A percentile compares a stretch with the other conserved stretches of the same genome.
These are phyloP conservation scores for Salticus scenicus DNA, from an alignment of 2,888 invertebrate species.

Conservation along the genomic window DNA sequence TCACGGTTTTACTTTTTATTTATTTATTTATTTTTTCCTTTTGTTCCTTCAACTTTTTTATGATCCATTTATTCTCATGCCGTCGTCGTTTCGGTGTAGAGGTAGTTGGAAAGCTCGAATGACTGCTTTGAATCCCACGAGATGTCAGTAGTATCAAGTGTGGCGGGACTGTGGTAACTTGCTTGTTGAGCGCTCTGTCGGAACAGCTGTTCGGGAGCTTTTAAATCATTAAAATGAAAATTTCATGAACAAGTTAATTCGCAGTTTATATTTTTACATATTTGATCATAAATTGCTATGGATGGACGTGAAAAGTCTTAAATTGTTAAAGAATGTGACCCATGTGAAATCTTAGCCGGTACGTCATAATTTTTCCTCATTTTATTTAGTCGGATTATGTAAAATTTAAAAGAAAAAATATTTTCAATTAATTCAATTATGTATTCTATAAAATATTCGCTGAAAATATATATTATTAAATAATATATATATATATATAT, in stretches of 20 bases:
- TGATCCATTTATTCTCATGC: neutral
- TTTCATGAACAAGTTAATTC: neutral
- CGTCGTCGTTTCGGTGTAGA: neutral
- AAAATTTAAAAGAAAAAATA: too few relatives aligned
- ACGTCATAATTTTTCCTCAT: too few relatives aligned
- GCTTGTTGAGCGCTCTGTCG: neutral
- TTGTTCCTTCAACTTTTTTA: too few relatives aligned
- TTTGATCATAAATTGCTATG: neutral
- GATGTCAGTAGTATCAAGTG: slow-evolving; percentile 4
- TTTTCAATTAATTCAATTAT: too few relatives aligned
- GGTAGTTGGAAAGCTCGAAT: neutral
- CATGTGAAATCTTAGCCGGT: neutral
- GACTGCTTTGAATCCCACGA: slow-evolving; percentile 1
- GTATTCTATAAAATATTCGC: too few relatives aligned
- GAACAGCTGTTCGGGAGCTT: neutral
- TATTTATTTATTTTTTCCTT: too few relatives aligned
- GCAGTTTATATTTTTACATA: too few relatives aligned
- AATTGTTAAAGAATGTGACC: neutral
- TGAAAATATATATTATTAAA: too few relatives aligned
- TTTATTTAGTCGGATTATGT: too few relatives aligned
- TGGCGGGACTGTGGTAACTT: neutral
- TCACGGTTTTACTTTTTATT: slow-evolving; percentile 1
- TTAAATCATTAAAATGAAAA: neutral
- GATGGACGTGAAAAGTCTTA: neutral
- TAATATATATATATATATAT: too few relatives aligned